Conservation (phyloP, 2,888 invertebrate species). For the Carpatolechia fugitivella region DNA sequence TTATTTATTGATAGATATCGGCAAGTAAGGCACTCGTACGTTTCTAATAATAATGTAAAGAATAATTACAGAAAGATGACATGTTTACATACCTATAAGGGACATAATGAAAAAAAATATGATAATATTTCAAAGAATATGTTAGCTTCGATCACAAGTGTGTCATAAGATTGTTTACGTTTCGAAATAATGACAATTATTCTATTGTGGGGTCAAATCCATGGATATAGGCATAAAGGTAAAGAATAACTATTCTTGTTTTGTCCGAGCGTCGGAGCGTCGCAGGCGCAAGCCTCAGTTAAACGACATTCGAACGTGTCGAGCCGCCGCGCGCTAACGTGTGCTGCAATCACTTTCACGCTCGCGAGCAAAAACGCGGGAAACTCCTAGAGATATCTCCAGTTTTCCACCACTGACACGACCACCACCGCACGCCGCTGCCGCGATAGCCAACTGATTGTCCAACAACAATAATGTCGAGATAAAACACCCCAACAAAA, state of each 20-base stretch:
- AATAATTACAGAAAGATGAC: not conserved
- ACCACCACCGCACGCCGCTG: conserved; percentile 35
- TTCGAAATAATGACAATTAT: conserved; percentile 1
- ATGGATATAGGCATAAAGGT: not conserved
- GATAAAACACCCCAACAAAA: conserved; percentile 37
- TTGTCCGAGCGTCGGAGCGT: not conserved
- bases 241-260: not conserved
- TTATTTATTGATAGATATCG: conserved; percentile 15
- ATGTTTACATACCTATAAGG: not conserved
- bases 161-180: not conserved
- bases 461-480: conserved; percentile 55
- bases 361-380: conserved; percentile 50
- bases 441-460: conserved; percentile 46
- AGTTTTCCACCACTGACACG: conserved; percentile 44
- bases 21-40: not conserved
- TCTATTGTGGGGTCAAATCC: not conserved
- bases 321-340: conserved; percentile 60
- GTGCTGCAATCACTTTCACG: conserved; percentile 62
- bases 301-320: conserved; percentile 49
- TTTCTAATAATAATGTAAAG: not conserved
- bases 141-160: too few species aligned
- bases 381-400: conserved; percentile 47
- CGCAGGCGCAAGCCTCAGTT: conserved; percentile 13
- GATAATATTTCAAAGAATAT: not conserved
- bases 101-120: not conserved